A percentile compares a stretch with the other conserved stretches of the same genome.
phyloP scores from a whole-genome alignment of 2,797 vertebrate genomes.

The Enteromius viviparus region DNA sequence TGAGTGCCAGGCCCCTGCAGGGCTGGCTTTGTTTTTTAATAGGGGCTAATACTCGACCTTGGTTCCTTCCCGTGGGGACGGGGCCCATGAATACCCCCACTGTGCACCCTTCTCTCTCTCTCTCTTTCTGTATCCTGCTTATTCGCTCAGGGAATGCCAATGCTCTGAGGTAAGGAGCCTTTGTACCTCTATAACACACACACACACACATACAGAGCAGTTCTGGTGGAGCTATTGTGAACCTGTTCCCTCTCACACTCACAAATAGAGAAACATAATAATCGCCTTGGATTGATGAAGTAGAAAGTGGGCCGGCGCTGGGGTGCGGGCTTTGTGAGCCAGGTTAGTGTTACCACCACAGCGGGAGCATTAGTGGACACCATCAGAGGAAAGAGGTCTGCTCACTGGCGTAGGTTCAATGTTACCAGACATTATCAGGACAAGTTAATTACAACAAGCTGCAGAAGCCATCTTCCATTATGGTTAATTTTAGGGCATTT shows the following conservation, averaged over 20 bases:
- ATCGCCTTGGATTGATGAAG: slow-evolving; percentile 48
- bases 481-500: slow-evolving; percentile 45
- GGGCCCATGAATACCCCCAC: slow-evolving; percentile 63
- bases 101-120: slow-evolving; percentile 56
- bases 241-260: slow-evolving; percentile 60
- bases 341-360: slow-evolving; percentile 45
- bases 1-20: slow-evolving; percentile 57
- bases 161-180: slow-evolving; percentile 64
- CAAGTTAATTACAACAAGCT: slow-evolving; percentile 80
- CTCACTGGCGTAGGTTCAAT: slow-evolving; percentile 77
- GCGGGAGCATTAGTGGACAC: slow-evolving; percentile 39
- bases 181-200: slow-evolving; percentile 49
- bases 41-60: slow-evolving; percentile 67
- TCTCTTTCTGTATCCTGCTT: slow-evolving; percentile 49
- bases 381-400: slow-evolving; percentile 57
- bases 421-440: slow-evolving; percentile 75
- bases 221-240: slow-evolving; percentile 58
- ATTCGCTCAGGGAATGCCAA: slow-evolving; percentile 64
- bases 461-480: slow-evolving; percentile 72
- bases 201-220: slow-evolving; percentile 44
- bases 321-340: slow-evolving; percentile 26
- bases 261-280: slow-evolving; percentile 58
- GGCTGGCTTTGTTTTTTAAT: slow-evolving; percentile 68
- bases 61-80: slow-evolving; percentile 63
- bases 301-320: slow-evolving; percentile 14